Percentiles rank a stretch among this genome's conserved stretches.
Conservation (phyloP, 2,797 vertebrate species). For the Chelmon rostratus region DNA sequence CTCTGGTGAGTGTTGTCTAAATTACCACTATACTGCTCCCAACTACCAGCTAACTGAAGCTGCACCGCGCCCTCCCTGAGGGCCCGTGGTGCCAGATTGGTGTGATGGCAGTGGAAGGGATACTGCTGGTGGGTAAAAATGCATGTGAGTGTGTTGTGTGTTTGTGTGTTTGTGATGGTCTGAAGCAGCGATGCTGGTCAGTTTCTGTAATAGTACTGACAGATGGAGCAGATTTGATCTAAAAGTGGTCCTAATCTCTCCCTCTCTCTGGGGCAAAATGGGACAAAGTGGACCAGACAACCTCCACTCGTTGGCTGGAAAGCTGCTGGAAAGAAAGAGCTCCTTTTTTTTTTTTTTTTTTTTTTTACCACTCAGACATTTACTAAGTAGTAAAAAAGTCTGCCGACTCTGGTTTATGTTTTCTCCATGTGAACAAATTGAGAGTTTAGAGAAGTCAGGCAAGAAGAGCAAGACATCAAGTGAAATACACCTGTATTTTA, state of each 20-base stretch:
- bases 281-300: slow-evolving; percentile 56
- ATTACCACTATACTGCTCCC: slow-evolving; percentile 31
- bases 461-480: slow-evolving; percentile 22
- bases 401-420: slow-evolving; percentile 32
- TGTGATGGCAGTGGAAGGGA: slow-evolving; percentile 45
- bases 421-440: slow-evolving; percentile 35
- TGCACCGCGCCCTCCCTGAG: slow-evolving; percentile 32
- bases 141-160: slow-evolving; percentile 30
- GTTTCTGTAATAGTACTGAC: slow-evolving; percentile 83
- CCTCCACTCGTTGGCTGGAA: slow-evolving; percentile 48
- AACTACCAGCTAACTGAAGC: slow-evolving; percentile 35
- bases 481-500: slow-evolving; percentile 5
- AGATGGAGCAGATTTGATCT: slow-evolving; percentile 87
- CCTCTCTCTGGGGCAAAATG: slow-evolving; percentile 51
- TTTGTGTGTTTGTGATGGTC: slow-evolving; percentile 35
- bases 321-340: slow-evolving; percentile 23
- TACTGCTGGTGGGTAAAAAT: slow-evolving; percentile 43
- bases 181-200: slow-evolving; percentile 78
- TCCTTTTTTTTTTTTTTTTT: slow-evolving; percentile 2
- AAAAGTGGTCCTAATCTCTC: slow-evolving; percentile 79
- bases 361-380: slow-evolving; percentile 7
- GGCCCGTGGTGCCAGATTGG: slow-evolving; percentile 56
- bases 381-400: slow-evolving; percentile 22
- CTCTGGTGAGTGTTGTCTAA: slow-evolving; percentile 89
- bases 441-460: slow-evolving; percentile 14